A percentile compares a stretch with the other conserved stretches of the same genome.
These are phyloP conservation scores for Cinclus cinclus DNA, from an alignment of 2,113 vertebrate species.

Conservation along the genomic window DNA sequence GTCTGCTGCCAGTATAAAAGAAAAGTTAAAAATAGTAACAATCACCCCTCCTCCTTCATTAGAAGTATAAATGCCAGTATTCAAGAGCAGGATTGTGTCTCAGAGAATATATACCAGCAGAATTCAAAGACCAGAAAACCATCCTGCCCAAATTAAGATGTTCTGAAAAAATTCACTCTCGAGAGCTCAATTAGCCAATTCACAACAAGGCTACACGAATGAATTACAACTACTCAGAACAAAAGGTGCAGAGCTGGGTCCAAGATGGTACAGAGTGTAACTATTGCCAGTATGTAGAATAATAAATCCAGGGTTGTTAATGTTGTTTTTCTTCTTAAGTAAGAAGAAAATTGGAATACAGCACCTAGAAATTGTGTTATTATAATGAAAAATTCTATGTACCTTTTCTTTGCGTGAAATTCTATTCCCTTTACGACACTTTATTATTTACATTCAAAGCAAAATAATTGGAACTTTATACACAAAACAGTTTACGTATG, in stretches of 20 bases:
- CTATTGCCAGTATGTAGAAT: not conserved
- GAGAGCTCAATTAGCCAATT: not conserved
- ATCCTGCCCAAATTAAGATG: not conserved
- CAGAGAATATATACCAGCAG: not conserved
- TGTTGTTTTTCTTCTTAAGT: not conserved
- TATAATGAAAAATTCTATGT: not conserved
- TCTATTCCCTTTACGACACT: not conserved
- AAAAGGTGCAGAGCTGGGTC: not conserved
- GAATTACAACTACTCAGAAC: not conserved
- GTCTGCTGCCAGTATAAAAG: not conserved
- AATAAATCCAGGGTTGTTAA: not conserved
- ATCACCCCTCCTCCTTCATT: accelerated
- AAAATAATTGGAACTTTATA: constrained; percentile 17
- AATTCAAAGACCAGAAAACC: not conserved
- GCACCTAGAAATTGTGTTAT: not conserved
- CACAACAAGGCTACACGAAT: not conserved
- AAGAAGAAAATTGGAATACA: constrained; percentile 10
- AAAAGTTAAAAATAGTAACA: not conserved
- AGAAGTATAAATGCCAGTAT: not conserved
- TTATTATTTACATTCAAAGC: constrained; percentile 16
- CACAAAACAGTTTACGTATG: not conserved
- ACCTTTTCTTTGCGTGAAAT: not conserved
- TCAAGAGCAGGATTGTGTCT: not conserved
- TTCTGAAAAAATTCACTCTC: not conserved
- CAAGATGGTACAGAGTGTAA: not conserved